phyloP scores from a whole-genome alignment of 1,140 invertebrate species.

The Bombus picipes region DNA sequence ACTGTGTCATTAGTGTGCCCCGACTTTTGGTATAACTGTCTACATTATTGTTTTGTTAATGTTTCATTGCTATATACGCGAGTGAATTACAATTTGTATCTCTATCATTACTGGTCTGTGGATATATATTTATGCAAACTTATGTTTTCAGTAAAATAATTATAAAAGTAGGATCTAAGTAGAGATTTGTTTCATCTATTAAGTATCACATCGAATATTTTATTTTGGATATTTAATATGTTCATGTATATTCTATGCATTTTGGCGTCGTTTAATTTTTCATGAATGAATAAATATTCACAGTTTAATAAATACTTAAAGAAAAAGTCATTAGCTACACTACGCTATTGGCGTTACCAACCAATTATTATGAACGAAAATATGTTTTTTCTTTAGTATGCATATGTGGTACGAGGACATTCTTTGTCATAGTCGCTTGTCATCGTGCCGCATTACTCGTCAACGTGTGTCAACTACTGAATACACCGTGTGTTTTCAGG shows the following conservation, averaged over 20 bases:
- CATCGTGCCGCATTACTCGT: slow-evolving; percentile 50
- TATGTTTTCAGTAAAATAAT: not conserved
- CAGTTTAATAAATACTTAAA: too few species aligned
- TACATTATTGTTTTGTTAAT: not conserved
- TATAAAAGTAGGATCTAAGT: not conserved
- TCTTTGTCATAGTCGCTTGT: slow-evolving; percentile 59
- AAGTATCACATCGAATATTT: not conserved
- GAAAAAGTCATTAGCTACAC: too few species aligned
- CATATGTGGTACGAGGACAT: slow-evolving; percentile 66
- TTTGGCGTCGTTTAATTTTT: too few species aligned
- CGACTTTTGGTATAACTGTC: not conserved
- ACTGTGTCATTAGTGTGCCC: not conserved
- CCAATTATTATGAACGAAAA: slow-evolving; percentile 52
- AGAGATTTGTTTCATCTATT: not conserved
- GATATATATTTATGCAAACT: not conserved
- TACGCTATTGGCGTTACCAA: too few species aligned
- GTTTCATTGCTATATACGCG: too few species aligned
- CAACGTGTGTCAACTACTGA: slow-evolving; percentile 32
- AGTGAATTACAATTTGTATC: too few species aligned
- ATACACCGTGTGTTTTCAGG: slow-evolving; percentile 10
- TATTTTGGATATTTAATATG: too few species aligned
- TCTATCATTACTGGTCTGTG: too few species aligned
- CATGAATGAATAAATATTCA: too few species aligned
- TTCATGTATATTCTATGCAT: too few species aligned
- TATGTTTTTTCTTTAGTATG: slow-evolving; percentile 52